Evolutionary conservation across 1,140 invertebrate species (phyloP).

Genomic region (Anastrepha obliqua): DNA sequence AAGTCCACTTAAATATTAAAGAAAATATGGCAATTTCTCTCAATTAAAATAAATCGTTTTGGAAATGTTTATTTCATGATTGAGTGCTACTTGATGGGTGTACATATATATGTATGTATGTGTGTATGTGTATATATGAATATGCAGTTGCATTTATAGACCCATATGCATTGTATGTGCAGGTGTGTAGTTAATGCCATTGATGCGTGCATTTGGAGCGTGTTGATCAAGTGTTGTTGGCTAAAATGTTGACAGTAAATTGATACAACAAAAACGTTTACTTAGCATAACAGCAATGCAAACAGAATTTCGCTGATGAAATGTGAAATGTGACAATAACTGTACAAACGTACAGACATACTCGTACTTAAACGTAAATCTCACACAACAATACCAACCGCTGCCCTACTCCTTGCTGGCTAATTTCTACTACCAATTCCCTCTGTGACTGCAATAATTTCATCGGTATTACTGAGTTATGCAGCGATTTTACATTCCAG

Average conservation of each 20-base stretch:
- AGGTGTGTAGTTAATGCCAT: too few relatives aligned
- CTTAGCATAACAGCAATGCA: too few relatives aligned
- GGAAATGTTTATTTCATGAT: constrained; percentile 44
- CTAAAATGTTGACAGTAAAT: neutral
- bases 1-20: constrained; percentile 32
- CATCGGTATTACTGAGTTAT: neutral
- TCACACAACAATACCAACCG: neutral
- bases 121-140: neutral
- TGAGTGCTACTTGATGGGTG: constrained; percentile 19
- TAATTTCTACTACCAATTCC: neutral
- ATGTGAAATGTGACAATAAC: neutral
- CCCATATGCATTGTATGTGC: neutral
- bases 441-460: neutral
- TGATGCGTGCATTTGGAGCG: constrained; percentile 4
- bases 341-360: neutral
- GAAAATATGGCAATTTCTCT: constrained; percentile 44
- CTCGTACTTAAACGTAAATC: neutral
- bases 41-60: constrained; percentile 45
- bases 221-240: constrained; percentile 27
- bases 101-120: neutral
- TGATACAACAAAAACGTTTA: neutral
- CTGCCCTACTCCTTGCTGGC: neutral
- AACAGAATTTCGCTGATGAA: too few relatives aligned
- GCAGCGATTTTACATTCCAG: too few relatives aligned
- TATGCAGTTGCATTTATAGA: neutral